Evolutionary conservation across 2,113 vertebrate species (phyloP).

Genomic region (Archilochus colubris): DNA sequence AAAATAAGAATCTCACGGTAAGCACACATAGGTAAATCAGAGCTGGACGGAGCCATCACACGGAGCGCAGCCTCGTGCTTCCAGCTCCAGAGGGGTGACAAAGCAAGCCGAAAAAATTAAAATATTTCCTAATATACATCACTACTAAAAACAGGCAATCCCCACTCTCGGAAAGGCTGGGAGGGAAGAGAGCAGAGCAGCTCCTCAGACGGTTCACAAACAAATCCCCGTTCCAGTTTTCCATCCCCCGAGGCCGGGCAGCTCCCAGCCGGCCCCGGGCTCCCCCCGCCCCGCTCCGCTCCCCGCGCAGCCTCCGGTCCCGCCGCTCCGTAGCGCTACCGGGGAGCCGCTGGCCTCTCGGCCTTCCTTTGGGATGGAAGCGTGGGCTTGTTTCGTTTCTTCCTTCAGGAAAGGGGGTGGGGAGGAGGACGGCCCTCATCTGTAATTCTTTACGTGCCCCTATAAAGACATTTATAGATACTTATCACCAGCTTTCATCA

Average conservation of each 20-base stretch:
- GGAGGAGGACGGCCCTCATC: not conserved
- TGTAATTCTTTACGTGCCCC: not conserved
- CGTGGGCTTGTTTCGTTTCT: not conserved
- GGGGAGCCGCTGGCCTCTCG: not conserved
- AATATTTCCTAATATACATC: not conserved
- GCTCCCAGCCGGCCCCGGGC: not conserved
- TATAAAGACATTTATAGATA: not conserved
- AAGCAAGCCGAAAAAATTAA: not conserved
- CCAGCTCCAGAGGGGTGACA: not conserved
- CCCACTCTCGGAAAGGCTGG: not conserved
- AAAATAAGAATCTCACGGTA: fast-evolving
- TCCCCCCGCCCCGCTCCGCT: not conserved
- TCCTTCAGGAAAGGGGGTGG: not conserved
- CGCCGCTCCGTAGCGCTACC: too few species aligned
- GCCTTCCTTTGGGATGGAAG: not conserved
- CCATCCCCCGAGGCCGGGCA: not conserved
- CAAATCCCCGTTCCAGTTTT: slow-evolving; percentile 29
- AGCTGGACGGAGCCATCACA: fast-evolving
- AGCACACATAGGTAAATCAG: fast-evolving
- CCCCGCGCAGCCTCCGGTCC: too few species aligned
- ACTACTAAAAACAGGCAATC: not conserved
- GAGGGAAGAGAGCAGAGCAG: not conserved
- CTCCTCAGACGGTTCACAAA: slow-evolving; percentile 14
- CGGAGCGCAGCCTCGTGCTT: not conserved
- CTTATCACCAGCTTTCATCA: not conserved